These are phyloP conservation scores for Piscicola geometra DNA, from an alignment of 2,888 invertebrate species.

Conservation along the genomic window DNA sequence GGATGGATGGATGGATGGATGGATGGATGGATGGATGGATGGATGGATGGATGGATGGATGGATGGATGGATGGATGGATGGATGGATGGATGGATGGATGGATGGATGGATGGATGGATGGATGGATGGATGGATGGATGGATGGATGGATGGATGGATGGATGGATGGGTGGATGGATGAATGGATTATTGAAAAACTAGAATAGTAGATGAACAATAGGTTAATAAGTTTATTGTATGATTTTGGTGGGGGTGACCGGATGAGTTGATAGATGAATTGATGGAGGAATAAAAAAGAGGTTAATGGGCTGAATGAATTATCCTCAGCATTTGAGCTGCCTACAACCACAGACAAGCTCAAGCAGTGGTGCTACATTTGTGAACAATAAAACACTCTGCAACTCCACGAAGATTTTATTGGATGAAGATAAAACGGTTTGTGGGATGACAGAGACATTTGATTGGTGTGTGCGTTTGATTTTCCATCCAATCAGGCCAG, in stretches of 20 bases:
- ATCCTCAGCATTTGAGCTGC: too few relatives aligned
- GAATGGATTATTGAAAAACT: background rate
- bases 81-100: background rate
- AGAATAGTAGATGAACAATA: too few relatives aligned
- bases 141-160: background rate
- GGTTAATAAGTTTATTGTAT: too few relatives aligned
- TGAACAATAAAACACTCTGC: too few relatives aligned
- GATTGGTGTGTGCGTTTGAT: background rate
- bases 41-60: background rate
- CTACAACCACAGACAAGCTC: too few relatives aligned
- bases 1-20: conserved; percentile 1
- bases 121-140: conserved; percentile 1
- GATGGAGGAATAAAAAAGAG: too few relatives aligned
- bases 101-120: background rate
- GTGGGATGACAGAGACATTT: background rate
- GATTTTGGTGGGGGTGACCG: too few relatives aligned
- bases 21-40: background rate
- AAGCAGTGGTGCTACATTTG: too few relatives aligned
- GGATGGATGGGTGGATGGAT: background rate
- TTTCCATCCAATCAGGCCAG: background rate
- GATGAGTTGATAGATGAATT: too few relatives aligned
- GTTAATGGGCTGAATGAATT: too few relatives aligned
- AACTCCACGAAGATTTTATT: background rate
- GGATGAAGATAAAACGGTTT: background rate
- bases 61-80: conserved; percentile 1